Evolutionary conservation across 2,888 invertebrate species (phyloP).

Genomic region (Hetaerina titia): DNA sequence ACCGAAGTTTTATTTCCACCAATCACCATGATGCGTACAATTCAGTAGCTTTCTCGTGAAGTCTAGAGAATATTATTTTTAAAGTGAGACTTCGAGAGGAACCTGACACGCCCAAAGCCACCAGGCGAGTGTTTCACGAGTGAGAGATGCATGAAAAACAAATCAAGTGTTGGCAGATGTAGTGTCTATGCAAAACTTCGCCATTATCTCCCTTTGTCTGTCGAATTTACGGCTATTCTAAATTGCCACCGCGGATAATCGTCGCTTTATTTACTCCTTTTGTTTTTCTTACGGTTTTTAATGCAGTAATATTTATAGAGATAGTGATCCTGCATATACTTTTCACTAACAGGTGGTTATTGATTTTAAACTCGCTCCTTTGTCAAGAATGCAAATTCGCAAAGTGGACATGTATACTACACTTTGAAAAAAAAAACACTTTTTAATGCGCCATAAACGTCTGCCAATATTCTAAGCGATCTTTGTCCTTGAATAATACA

Average conservation of each 20-base stretch:
- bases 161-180: constrained; percentile 7
- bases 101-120: too few species aligned
- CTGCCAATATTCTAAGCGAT: not conserved
- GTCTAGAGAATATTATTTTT: too few species aligned
- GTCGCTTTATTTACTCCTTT: constrained; percentile 15
- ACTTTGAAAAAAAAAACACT: not conserved
- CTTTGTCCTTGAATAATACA: constrained; percentile 17
- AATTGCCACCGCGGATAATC: not conserved
- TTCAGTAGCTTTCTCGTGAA: too few species aligned
- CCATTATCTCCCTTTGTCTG: not conserved
- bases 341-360: not conserved
- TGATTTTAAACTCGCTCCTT: not conserved
- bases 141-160: too few species aligned
- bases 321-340: not conserved
- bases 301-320: constrained; percentile 1
- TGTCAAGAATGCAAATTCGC: not conserved
- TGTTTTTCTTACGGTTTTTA: constrained; percentile 4
- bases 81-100: too few species aligned
- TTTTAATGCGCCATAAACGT: constrained; percentile 15
- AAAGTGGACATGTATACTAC: not conserved
- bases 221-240: not conserved
- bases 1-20: not conserved
- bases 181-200: not conserved
- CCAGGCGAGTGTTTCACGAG: too few species aligned
- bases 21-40: not conserved